These are phyloP conservation scores for Centropyge bicolor DNA, from an alignment of 2,797 vertebrate species.

Conservation along the genomic window DNA sequence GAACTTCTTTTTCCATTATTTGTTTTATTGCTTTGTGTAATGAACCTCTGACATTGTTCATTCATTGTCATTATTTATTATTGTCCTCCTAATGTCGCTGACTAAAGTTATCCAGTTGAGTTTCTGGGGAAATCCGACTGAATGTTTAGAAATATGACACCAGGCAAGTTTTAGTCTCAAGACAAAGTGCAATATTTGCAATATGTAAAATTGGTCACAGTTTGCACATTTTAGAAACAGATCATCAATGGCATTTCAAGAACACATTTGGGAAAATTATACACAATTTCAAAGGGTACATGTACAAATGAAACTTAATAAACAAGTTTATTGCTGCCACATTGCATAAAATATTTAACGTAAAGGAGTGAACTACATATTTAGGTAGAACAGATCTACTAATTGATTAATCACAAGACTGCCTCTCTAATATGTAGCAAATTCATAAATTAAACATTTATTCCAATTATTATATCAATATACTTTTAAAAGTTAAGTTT, in stretches of 20 bases:
- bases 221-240: constrained; percentile 53
- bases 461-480: constrained; percentile 52
- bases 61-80: neutral
- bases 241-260: constrained; percentile 27
- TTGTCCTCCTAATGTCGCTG: fast-evolving
- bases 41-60: neutral
- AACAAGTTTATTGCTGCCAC: constrained; percentile 35
- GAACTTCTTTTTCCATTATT: neutral
- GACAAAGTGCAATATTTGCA: constrained; percentile 63
- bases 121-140: constrained; percentile 19
- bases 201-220: constrained; percentile 56
- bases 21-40: neutral
- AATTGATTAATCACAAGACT: constrained; percentile 42
- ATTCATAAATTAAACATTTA: constrained; percentile 67
- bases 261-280: constrained; percentile 39
- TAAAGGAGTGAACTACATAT: constrained; percentile 38
- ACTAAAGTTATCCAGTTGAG: neutral
- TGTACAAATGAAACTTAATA: constrained; percentile 41
- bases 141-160: constrained; percentile 66
- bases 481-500: constrained; percentile 48
- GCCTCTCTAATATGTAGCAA: constrained; percentile 26
- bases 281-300: constrained; percentile 38
- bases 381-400: constrained; percentile 33
- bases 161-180: constrained; percentile 60
- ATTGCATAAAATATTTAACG: constrained; percentile 39